Conservation (phyloP, 1,140 invertebrate genomes). For the Dendroctonus valens region DNA sequence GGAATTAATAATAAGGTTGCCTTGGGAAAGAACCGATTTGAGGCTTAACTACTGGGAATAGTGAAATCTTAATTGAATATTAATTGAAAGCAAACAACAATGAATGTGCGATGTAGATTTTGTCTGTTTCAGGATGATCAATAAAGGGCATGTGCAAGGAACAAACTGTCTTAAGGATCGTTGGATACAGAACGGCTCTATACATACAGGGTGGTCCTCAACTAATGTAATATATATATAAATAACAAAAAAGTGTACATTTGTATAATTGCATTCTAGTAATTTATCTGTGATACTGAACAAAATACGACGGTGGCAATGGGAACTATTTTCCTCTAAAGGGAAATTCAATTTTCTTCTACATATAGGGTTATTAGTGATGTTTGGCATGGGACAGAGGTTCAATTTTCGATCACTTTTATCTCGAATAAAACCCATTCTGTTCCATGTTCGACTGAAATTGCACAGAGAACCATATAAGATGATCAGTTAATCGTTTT, state of each 20-base stretch:
- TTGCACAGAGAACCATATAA: too few species aligned
- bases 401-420: too few species aligned
- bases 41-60: slow-evolving; percentile 1
- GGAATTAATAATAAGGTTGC: slow-evolving; percentile 19
- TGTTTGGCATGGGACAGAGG: too few species aligned
- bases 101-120: neutral
- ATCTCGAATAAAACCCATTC: too few species aligned
- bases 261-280: slow-evolving; percentile 56
- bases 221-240: too few species aligned
- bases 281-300: slow-evolving; percentile 64
- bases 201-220: too few species aligned
- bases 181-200: slow-evolving; percentile 7
- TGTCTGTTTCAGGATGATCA: slow-evolving; percentile 39
- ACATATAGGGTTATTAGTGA: too few species aligned
- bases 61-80: neutral
- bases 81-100: neutral
- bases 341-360: too few species aligned
- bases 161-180: slow-evolving; percentile 8
- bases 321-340: slow-evolving; percentile 12
- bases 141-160: slow-evolving; percentile 47
- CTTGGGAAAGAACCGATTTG: neutral
- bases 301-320: slow-evolving; percentile 39
- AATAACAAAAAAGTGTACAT: slow-evolving; percentile 44
- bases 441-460: too few species aligned
- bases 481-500: too few species aligned